Evolutionary conservation across 2,113 vertebrate genomes (phyloP).

Genomic region (Ammodytes dubius): DNA sequence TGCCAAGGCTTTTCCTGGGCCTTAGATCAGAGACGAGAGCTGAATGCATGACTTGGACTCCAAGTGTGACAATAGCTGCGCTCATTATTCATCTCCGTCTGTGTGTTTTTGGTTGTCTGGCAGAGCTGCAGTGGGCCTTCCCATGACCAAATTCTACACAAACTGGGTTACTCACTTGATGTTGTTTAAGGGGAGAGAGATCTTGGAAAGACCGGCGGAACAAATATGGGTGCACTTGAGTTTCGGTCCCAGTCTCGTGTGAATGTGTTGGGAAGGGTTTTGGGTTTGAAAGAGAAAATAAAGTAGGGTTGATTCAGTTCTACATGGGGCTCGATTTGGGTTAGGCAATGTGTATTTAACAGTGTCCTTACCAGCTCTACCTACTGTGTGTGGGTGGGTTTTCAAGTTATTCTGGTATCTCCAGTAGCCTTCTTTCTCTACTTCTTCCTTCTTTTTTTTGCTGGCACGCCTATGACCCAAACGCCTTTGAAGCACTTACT

Average conservation of each 20-base stretch:
- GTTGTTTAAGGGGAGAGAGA: constrained; percentile 30
- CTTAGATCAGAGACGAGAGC: constrained; percentile 45
- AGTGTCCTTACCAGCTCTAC: background rate
- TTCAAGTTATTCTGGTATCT: background rate
- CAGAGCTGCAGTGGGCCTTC: constrained; percentile 48
- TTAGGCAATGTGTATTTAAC: background rate
- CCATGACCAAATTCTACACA: constrained; percentile 64
- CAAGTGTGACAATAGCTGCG: constrained; percentile 52
- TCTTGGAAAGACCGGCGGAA: constrained; percentile 59
- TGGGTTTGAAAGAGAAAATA: constrained; percentile 9
- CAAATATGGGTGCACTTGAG: constrained; percentile 6
- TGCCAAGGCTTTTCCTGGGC: constrained; percentile 46
- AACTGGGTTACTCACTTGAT: constrained; percentile 46
- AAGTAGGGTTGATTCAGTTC: constrained; percentile 29
- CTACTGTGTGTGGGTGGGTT: constrained; percentile 12
- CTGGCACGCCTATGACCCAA: background rate
- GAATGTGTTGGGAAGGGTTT: constrained; percentile 10
- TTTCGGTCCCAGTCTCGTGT: constrained; percentile 30
- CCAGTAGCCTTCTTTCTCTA: background rate
- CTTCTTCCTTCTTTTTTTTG: background rate
- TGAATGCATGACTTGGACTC: constrained; percentile 51
- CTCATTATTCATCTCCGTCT: constrained; percentile 41
- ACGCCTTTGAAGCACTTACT: background rate
- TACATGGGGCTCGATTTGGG: background rate
- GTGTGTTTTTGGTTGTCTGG: constrained; percentile 40